Evolutionary conservation across 1,140 invertebrate species (phyloP), one percentile per base, ranked within the genome.

Genomic region (Telenomus remus): DNA sequence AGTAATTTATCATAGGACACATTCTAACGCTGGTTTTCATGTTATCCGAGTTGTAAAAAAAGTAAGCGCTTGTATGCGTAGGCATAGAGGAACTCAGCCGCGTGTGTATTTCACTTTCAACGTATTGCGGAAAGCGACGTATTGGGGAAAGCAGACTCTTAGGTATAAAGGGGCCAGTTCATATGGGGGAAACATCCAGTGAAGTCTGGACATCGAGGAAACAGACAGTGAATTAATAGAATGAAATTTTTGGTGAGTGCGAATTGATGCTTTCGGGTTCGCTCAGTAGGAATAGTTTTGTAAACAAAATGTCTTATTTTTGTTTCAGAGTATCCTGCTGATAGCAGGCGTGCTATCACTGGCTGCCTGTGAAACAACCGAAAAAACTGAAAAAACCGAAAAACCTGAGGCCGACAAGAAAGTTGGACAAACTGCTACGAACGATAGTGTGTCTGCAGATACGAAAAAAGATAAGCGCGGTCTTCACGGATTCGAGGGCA

Each of bases 401-500:
- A 65, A 65, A 57, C 19, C 19, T 6, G 19, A 27, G 19, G 19
- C 19, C 2, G 19, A 27, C 2, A 27, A 27, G 6, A 27, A 27
- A 27, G 19, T 27, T 27, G 19, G 19, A 1, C 79, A 83, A 54
- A 76, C 77, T 11, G 50, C 81, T 81, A 61, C 34, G 11, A 14
- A 71, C 4, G 33, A 81, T 59, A 82, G 83, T 34, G 83, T 84
- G 7, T 61, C 14, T 66, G 81, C 82, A 4, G 82, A 89, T 54
- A 92, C 92, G 70, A 91, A 91, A 65, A 91, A 92, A 76, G 91
- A 92, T 54, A 93, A 93, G 80, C 89, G 92, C 65, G 92, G 92
- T 12, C 85, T 92, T 19, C 89, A 89, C 39, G 89, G 90, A 34
- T 88, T 89, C 77, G 89, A 86, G 48, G 82, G 80, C n/a, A 81